A percentile compares a stretch with the other conserved stretches of the same genome.
Evolutionary conservation across 2,797 vertebrate species (phyloP).

Genomic region (Limosa lapponica): DNA sequence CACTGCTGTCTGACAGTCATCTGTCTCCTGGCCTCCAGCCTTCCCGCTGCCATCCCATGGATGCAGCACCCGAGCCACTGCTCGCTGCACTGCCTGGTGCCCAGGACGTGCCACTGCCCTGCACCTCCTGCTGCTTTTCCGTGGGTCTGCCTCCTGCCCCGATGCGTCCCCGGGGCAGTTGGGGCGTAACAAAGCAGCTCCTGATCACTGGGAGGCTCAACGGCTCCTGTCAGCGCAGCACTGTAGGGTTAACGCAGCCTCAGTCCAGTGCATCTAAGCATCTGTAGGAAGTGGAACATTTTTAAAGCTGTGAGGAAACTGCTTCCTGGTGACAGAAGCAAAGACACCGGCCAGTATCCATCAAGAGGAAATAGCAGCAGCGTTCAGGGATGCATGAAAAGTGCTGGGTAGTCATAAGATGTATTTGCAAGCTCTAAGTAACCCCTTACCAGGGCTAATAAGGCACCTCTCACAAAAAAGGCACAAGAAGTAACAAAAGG

Average conservation of each 20-base stretch:
- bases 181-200: not conserved
- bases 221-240: accelerated
- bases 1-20: not conserved
- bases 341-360: not conserved
- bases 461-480: not conserved
- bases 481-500: not conserved
- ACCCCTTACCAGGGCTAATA: not conserved
- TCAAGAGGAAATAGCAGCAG: not conserved
- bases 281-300: constrained; percentile 17
- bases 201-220: not conserved
- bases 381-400: not conserved
- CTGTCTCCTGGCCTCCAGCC: not conserved
- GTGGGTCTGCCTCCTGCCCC: not conserved
- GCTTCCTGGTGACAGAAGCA: not conserved
- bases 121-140: not conserved
- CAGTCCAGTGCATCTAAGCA: not conserved
- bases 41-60: not conserved
- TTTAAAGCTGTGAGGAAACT: constrained; percentile 43
- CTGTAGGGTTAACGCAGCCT: not conserved
- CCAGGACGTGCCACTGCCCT: not conserved
- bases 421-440: not conserved
- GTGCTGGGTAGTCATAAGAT: not conserved
- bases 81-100: not conserved
- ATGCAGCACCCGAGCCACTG: not conserved
- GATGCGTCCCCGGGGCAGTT: not conserved